Percentiles rank a stretch among this genome's conserved stretches.
Conservation (phyloP, 1,140 invertebrate genomes). For the Prorops nasuta region DNA sequence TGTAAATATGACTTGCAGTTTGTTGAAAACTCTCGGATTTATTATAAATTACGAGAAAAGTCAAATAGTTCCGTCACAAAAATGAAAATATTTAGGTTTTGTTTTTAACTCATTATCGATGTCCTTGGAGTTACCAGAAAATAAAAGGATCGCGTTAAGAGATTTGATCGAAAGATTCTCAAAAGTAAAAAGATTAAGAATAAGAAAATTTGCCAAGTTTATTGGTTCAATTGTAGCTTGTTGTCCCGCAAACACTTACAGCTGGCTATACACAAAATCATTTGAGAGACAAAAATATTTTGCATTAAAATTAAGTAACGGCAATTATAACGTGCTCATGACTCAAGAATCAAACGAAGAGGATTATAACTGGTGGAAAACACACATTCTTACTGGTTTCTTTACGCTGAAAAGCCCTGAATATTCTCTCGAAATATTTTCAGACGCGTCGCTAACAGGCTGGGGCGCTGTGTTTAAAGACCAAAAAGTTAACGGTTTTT, state of each 20-base stretch:
- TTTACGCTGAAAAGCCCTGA: background rate
- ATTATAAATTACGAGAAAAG: conserved; percentile 25
- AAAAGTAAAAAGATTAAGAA: conserved; percentile 6
- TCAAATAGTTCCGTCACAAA: conserved; percentile 8
- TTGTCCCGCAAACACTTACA: conserved; percentile 25
- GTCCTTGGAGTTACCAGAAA: conserved; percentile 1
- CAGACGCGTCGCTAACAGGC: too few relatives aligned
- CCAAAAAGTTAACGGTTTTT: too few relatives aligned
- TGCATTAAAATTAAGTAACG: conserved; percentile 1
- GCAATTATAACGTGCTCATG: conserved; percentile 9
- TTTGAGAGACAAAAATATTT: conserved; percentile 20
- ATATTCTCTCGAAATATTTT: background rate
- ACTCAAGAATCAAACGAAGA: background rate
- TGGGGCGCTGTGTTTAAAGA: too few relatives aligned
- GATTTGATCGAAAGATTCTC: background rate
- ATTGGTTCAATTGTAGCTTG: conserved; percentile 23
- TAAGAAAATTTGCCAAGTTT: conserved; percentile 22
- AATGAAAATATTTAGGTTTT: conserved; percentile 24
- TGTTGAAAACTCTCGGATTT: conserved; percentile 24
- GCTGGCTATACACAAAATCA: conserved; percentile 25
- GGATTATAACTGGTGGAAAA: background rate
- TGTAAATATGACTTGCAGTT: background rate
- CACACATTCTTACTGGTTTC: background rate
- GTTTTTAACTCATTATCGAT: conserved; percentile 7
- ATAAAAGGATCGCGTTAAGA: conserved; percentile 2